Conservation (phyloP, 2,797 vertebrate genomes). For the Cephalopachus bancanus region DNA sequence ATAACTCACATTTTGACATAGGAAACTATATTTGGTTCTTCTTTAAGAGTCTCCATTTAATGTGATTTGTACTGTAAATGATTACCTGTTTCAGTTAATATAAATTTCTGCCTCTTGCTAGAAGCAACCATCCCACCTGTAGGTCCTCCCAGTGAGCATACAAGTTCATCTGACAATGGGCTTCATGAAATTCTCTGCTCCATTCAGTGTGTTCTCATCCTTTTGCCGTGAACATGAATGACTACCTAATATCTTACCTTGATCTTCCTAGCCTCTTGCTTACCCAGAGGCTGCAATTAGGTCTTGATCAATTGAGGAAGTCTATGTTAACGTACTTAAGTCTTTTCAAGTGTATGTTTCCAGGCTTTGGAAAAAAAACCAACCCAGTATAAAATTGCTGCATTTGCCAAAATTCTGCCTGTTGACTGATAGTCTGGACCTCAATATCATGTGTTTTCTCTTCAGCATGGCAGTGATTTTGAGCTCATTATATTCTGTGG, state of each 20-base stretch:
- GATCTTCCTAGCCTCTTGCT: not conserved
- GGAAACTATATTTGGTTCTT: not conserved
- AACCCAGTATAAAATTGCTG: not conserved
- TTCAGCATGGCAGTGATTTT: not conserved
- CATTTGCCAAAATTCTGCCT: not conserved
- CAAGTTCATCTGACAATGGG: rapidly evolving
- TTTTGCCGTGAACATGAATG: too few species aligned
- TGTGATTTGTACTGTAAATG: not conserved
- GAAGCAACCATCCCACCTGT: rapidly evolving
- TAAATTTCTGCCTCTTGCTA: not conserved
- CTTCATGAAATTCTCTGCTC: not conserved
- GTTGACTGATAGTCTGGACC: not conserved
- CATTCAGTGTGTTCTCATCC: not conserved
- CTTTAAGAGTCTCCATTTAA: not conserved
- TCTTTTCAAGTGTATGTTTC: not conserved
- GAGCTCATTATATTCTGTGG: not conserved
- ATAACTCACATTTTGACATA: not conserved
- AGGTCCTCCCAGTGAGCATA: rapidly evolving
- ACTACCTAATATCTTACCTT: not conserved
- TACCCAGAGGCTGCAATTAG: not conserved
- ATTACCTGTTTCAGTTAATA: not conserved
- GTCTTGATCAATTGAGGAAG: not conserved
- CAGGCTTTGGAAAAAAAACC: not conserved
- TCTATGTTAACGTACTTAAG: not conserved
- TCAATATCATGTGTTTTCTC: not conserved